Base-by-base conservation (phyloP, 2,797 vertebrate species). In the Chelon labrosus region DNA sequence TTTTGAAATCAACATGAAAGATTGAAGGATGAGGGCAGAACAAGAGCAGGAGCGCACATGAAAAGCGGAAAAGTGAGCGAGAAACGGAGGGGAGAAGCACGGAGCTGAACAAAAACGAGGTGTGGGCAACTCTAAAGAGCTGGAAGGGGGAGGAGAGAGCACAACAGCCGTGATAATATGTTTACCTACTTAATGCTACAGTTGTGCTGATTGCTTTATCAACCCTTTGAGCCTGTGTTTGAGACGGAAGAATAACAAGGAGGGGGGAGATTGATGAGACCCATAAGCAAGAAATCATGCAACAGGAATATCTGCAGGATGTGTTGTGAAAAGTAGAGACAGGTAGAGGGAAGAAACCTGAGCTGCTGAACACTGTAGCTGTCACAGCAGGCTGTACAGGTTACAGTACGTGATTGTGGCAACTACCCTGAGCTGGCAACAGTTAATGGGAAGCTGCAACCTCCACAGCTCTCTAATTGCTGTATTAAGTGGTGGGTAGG, bases 1-100 rank as follows among this genome's bases (percentile, higher is more conserved):
- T 82, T 90, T 86, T 85, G 88, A 91, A 89, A 89, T 81, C 86
- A 71, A 89, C 90, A 89, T 89, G 88, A 89, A 91, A 89, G 86
- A 87, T 82, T 60, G 75, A 54, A 75, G 72, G 61, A 64, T 41
- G 84, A 81, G 70, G 71, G 65, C 71, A 74, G 80, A 79, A 62
- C 62, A 84, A 75, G 80, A 89, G 78, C 65, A 74, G 75, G 62
- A 63, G 67, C 71, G 75, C 55, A 72, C 65, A 85, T 74, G 72
- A 88, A 85, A 85, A 73, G 74, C 51, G 39, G 65, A 16, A 47
- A 84, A 78, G 79, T 61, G 73, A 87, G 77, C 41, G 19, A 75
- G 79, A 80, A 73, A 65, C 37, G 5, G 42, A 54, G 59, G 62
- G 71, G 50, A 74, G 54, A 67, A 61, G 46, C 2, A 8, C 16